A percentile compares a stretch with the other conserved stretches of the same genome.
Evolutionary conservation across 2,888 invertebrate species (phyloP).

Genomic region (Chymomyza caudatula): DNA sequence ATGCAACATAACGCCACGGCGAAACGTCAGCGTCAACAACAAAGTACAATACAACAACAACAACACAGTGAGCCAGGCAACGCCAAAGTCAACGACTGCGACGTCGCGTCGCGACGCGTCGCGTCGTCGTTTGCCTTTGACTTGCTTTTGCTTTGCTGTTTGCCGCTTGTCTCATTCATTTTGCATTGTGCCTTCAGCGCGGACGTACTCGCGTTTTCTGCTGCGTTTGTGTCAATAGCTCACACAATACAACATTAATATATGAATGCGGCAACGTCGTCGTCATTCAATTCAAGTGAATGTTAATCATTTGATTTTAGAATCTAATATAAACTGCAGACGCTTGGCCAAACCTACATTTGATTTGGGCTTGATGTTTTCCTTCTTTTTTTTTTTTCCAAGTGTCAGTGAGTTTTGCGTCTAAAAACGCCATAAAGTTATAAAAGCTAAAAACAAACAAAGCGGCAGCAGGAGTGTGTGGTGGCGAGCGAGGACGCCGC

Average conservation of each 20-base stretch:
- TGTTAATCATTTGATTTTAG: too few relatives aligned
- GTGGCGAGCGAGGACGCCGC: constrained; percentile 15
- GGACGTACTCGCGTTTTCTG: constrained; percentile 40
- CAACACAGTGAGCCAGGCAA: background rate
- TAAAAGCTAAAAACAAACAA: constrained; percentile 1
- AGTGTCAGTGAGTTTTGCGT: constrained; percentile 35
- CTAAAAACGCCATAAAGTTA: constrained; percentile 33
- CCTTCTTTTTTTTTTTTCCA: constrained; percentile 11
- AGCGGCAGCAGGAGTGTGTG: background rate
- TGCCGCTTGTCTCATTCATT: constrained; percentile 45
- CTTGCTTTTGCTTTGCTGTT: constrained; percentile 7
- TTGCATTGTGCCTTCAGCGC: constrained; percentile 68
- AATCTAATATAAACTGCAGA: background rate
- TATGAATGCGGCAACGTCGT: constrained; percentile 1
- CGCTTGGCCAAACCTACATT: background rate
- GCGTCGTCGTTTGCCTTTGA: constrained; percentile 14
- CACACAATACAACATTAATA: background rate
- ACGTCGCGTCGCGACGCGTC: background rate
- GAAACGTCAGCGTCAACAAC: background rate
- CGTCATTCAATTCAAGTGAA: background rate
- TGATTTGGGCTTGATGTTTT: constrained; percentile 3
- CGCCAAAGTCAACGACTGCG: background rate
- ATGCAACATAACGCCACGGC: background rate
- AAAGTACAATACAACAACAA: background rate
- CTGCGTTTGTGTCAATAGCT: constrained; percentile 13